phyloP scores from a whole-genome alignment of 1,140 invertebrate genomes.

The Hormaphis cornu region DNA sequence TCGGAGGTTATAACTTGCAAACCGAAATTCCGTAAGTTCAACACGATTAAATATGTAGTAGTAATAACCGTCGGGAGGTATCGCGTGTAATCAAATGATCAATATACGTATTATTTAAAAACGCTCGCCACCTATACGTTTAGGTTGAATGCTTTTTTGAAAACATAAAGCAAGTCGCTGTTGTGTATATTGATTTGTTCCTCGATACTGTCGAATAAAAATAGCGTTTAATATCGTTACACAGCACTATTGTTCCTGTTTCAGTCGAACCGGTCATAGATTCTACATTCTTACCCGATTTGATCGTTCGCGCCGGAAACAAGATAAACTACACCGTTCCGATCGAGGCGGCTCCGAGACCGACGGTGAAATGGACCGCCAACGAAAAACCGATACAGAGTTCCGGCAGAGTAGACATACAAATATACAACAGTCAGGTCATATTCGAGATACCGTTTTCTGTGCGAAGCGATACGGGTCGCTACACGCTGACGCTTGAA shows the following conservation, averaged over 20 bases:
- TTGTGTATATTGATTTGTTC: no score
- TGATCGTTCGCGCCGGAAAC: slow-evolving; percentile 81
- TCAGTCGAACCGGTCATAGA: slow-evolving; percentile 74
- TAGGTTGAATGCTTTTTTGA: no score
- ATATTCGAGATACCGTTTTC: slow-evolving; percentile 80
- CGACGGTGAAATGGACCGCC: slow-evolving; percentile 78
- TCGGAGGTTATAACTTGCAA: slow-evolving; percentile 75
- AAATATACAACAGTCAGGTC: slow-evolving; percentile 62
- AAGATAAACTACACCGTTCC: slow-evolving; percentile 81
- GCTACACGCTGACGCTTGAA: slow-evolving; percentile 72
- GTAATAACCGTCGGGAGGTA: not conserved
- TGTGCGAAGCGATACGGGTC: slow-evolving; percentile 67
- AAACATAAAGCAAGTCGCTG: no score
- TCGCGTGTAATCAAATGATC: no score
- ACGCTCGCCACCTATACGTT: no score
- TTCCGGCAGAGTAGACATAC: slow-evolving; percentile 58
- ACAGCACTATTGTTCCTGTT: slow-evolving; percentile 31
- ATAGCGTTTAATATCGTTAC: no score
- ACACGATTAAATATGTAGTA: not conserved
- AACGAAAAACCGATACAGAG: slow-evolving; percentile 64
- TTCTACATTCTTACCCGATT: slow-evolving; percentile 68
- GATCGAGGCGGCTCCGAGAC: slow-evolving; percentile 73
- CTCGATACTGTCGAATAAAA: no score
- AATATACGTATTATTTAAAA: no score
- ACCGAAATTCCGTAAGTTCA: slow-evolving; percentile 57